Base-by-base conservation (phyloP, 2,797 vertebrate genomes). In the Aphelocoma californica region DNA sequence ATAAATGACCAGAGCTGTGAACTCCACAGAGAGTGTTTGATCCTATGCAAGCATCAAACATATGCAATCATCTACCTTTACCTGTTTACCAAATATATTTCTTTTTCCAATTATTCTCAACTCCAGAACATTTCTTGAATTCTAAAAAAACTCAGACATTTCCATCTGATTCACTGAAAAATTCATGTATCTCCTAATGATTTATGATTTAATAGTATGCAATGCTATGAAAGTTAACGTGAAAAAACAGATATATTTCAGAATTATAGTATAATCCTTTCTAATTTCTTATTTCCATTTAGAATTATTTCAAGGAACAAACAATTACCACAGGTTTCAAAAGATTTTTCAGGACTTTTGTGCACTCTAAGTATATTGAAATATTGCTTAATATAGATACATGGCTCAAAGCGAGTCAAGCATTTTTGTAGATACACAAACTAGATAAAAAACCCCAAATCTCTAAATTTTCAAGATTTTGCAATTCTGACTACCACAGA, bases 401-500 rank as follows among this genome's bases (percentile, higher is more conserved):
- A 23, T 6, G 11, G 3, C 7, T 50, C 32, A 57, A 51, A 51
- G 26, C 0, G 0, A 2, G 12, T 57, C 31, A 57, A 42, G 9
- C 9, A 36, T 36, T 74, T 44, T 50, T 58, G 14, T 36, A 23
- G 21, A 23, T 44, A 44, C 32, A 26, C 11, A 36, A 66, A 26
- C 7, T 25, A 48, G 14, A 6, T 12, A 48, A 57, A 71, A 62
- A 12, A 1, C 1, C 7, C 10, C 2, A 28, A 32, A 44, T 16
- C 3, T 31, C 25, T 50, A 38, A 24, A 32, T 58, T 4, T 44
- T 78, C 13, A 21, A 57, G 13, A 4, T 38, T 87, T 53, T 66
- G 6, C 15, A 19, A 7, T 69, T 81, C 14, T 47, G 26, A 58
- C 2, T 8, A 26, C 4, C 42, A 32, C 4, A 57, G 14, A 64